These are phyloP conservation scores for Thecophora atra DNA, from an alignment of 2,888 invertebrate genomes.

Conservation along the genomic window DNA sequence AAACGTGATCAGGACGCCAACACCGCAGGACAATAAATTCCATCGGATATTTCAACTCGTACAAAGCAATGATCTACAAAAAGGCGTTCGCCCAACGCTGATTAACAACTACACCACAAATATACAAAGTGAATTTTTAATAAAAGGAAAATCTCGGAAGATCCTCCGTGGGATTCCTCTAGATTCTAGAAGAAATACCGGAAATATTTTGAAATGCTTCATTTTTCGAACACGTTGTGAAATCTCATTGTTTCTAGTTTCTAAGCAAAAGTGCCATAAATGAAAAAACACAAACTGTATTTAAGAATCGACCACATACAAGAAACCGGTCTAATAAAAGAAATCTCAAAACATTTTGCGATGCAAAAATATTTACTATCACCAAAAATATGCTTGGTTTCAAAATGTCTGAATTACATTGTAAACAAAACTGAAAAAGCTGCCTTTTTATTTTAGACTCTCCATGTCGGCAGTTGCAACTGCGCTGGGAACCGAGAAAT, in stretches of 20 bases:
- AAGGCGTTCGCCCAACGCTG: too few species aligned
- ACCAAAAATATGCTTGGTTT: constrained; percentile 28
- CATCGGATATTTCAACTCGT: neutral
- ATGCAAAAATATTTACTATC: constrained; percentile 30
- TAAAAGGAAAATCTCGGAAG: neutral
- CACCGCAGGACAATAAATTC: constrained; percentile 7
- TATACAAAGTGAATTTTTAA: neutral
- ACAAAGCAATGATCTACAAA: constrained; percentile 4
- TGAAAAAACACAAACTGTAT: constrained; percentile 45
- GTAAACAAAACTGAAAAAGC: constrained; percentile 41
- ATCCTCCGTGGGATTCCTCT: neutral
- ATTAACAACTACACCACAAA: neutral
- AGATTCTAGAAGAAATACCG: neutral
- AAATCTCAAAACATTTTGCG: constrained; percentile 39
- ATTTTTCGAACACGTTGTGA: constrained; percentile 37
- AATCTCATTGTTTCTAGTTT: constrained; percentile 57
- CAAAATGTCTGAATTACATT: constrained; percentile 38
- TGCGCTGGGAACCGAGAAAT: too few species aligned
- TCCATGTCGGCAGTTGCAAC: neutral
- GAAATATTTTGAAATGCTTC: constrained; percentile 26
- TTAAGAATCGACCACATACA: constrained; percentile 34
- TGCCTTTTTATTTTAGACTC: constrained; percentile 38
- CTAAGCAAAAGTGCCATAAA: constrained; percentile 59
- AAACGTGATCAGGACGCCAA: neutral
- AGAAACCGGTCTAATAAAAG: constrained; percentile 33